Evolutionary conservation across 2,113 vertebrate genomes (phyloP).

Genomic region (Perca fluviatilis): DNA sequence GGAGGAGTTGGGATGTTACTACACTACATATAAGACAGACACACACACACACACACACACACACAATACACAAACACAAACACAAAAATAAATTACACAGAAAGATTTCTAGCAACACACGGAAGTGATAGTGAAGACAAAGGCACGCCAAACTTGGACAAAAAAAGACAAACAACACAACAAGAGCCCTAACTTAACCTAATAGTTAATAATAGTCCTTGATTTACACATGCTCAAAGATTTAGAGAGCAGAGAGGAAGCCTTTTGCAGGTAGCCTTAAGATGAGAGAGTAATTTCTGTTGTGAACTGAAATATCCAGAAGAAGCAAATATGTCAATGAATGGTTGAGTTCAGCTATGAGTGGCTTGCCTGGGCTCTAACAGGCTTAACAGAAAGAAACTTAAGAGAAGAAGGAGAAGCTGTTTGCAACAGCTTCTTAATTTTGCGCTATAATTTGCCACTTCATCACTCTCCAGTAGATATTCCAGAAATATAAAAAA

Average conservation of each 20-base stretch:
- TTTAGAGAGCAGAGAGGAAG: slow-evolving; percentile 28
- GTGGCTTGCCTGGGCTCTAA: slow-evolving; percentile 7
- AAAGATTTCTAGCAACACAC: neutral
- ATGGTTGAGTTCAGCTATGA: neutral
- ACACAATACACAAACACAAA: slow-evolving; percentile 8
- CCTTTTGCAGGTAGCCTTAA: slow-evolving; percentile 31
- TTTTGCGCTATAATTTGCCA: slow-evolving; percentile 26
- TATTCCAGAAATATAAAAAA: slow-evolving; percentile 17
- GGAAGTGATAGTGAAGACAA: neutral
- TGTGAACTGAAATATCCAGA: slow-evolving; percentile 9
- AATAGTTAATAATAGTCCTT: neutral
- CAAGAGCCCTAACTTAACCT: slow-evolving; percentile 20
- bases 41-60: slow-evolving; percentile 55
- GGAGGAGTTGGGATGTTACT: slow-evolving; percentile 79
- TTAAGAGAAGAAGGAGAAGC: slow-evolving; percentile 44
- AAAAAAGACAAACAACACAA: slow-evolving; percentile 27
- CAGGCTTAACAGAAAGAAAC: slow-evolving; percentile 29
- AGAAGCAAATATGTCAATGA: slow-evolving; percentile 25
- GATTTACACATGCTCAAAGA: slow-evolving; percentile 46
- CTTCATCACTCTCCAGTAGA: slow-evolving; percentile 71
- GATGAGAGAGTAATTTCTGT: neutral
- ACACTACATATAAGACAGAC: slow-evolving; percentile 66
- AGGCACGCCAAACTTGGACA: neutral
- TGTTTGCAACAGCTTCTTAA: slow-evolving; percentile 59
- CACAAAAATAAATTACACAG: neutral